A percentile compares a stretch with the other conserved stretches of the same genome.
Evolutionary conservation across 2,888 invertebrate species (phyloP).

Genomic region (Leistus spinibarbis): DNA sequence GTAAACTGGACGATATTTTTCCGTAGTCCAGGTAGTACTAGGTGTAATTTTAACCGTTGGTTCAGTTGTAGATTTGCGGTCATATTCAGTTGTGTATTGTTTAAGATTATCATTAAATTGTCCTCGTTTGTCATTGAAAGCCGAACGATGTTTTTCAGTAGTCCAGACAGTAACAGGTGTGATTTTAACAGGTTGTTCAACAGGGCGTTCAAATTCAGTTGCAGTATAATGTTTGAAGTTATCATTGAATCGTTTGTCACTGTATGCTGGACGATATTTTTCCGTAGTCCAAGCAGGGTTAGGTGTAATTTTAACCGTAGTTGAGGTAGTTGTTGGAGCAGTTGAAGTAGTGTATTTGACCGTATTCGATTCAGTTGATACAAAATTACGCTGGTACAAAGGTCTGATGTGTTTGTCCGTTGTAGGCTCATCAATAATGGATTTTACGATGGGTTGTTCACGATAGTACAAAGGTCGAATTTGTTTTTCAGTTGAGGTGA

Average conservation of each 20-base stretch:
- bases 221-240: too few species aligned
- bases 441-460: background rate
- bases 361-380: background rate
- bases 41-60: background rate
- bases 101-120: too few species aligned
- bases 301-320: background rate
- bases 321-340: constrained; percentile 12
- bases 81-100: too few species aligned
- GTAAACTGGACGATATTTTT: background rate
- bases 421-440: background rate
- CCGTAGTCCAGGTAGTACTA: background rate
- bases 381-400: background rate
- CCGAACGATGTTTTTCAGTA: too few species aligned
- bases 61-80: too few species aligned
- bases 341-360: background rate
- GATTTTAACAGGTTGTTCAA: too few species aligned
- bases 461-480: background rate
- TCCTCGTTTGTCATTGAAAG: too few species aligned
- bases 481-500: background rate
- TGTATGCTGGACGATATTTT: background rate
- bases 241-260: too few species aligned
- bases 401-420: background rate
- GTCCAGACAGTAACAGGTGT: too few species aligned
- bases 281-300: background rate
- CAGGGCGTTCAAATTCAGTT: too few species aligned